These are phyloP conservation scores for Temnothorax curvispinosus DNA, from an alignment of 1,140 invertebrate species.

Conservation along the genomic window DNA sequence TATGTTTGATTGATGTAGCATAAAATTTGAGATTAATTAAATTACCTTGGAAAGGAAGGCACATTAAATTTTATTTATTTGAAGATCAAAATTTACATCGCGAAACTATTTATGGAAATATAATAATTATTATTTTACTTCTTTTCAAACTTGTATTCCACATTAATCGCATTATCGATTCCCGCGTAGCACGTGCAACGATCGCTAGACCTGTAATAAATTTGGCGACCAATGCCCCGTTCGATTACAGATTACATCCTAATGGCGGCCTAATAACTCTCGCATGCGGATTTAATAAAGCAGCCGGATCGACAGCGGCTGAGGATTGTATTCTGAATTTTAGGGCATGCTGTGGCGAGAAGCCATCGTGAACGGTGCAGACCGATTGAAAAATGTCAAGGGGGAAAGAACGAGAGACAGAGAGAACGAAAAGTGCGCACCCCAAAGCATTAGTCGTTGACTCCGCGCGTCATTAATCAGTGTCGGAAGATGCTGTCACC, in stretches of 20 bases:
- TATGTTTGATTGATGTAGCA: background rate
- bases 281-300: constrained; percentile 75
- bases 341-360: constrained; percentile 51
- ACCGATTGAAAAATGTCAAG: constrained; percentile 68
- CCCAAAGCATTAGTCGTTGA: constrained; percentile 76
- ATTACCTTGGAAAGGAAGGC: background rate
- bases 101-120: background rate
- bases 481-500: constrained; percentile 78
- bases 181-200: background rate
- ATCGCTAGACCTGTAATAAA: background rate
- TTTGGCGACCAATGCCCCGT: background rate
- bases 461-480: constrained; percentile 78
- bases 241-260: constrained; percentile 48
- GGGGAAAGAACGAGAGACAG: constrained; percentile 47
- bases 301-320: constrained; percentile 40
- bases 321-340: constrained; percentile 70
- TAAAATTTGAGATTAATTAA: background rate
- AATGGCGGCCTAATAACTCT: constrained; percentile 70
- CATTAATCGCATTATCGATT: background rate
- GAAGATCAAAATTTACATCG: background rate
- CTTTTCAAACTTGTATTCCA: background rate
- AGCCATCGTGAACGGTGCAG: constrained; percentile 33
- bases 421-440: constrained; percentile 35
- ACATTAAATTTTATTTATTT: background rate
- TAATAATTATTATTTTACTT: background rate